Percentiles rank a stretch among this genome's conserved stretches.
These are phyloP conservation scores for Xestia xanthographa DNA, from an alignment of 2,888 invertebrate species.

Conservation along the genomic window DNA sequence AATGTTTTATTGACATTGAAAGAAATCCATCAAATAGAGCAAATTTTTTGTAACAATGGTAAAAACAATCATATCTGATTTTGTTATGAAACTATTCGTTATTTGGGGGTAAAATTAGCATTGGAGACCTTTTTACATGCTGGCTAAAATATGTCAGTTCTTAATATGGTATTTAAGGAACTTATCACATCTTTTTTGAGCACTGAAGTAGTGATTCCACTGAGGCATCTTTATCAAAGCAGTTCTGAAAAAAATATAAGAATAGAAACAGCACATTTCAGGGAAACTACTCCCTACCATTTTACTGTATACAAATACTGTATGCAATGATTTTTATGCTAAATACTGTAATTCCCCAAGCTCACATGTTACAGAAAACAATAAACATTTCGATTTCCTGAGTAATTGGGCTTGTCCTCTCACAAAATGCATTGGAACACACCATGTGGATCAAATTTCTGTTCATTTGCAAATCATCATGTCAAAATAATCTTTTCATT, in stretches of 20 bases:
- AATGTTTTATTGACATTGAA: constrained; percentile 56
- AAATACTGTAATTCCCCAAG: neutral
- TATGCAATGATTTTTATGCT: neutral
- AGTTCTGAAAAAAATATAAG: neutral
- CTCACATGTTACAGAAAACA: neutral
- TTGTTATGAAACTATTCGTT: constrained; percentile 29
- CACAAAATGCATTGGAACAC: neutral
- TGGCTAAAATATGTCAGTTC: constrained; percentile 29
- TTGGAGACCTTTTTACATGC: constrained; percentile 41
- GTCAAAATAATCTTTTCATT: constrained; percentile 23
- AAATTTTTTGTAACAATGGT: constrained; percentile 7
- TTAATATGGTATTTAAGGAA: constrained; percentile 15
- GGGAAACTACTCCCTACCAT: neutral
- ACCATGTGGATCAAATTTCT: neutral
- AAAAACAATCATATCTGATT: constrained; percentile 23
- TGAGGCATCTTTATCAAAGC: neutral
- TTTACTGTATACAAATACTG: neutral
- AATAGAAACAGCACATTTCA: neutral
- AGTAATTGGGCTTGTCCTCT: neutral
- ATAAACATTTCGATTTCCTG: neutral
- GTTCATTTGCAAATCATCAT: constrained; percentile 14
- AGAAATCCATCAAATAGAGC: constrained; percentile 21
- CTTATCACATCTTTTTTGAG: constrained; percentile 6
- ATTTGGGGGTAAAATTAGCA: constrained; percentile 40
- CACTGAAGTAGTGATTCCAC: constrained; percentile 1